Base-by-base conservation (phyloP, 2,797 vertebrate genomes). In the Iguana delicatissima region DNA sequence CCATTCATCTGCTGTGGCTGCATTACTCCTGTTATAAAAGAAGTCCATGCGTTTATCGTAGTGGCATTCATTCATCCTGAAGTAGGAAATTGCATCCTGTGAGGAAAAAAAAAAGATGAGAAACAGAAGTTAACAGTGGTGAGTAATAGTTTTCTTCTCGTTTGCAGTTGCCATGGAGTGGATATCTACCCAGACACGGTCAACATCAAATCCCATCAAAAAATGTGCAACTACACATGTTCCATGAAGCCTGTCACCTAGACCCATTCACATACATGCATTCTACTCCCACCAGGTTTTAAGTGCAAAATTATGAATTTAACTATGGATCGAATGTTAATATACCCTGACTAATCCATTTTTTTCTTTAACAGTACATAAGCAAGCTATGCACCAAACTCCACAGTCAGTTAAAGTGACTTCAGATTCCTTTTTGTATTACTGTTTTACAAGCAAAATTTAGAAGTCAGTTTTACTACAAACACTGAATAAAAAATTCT, bases 21-120 rank as follows among this genome's bases (percentile, higher is more conserved):
- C 85, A 1, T 98, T 97, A 29, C 95, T 99, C 95, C 94, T 98
- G 90, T 98, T 98, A 97, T 99, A 99, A 96, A 99, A 99, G 92
- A 99, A 99, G 92, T 92, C 94, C 99, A 99, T 99, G 59, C 52
- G 93, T 96, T 98, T 89, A 62, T 98, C 97, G 91, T 99, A 98
- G 96, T 99, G 96, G 93, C 99, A 99, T 85, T 96, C 85, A 74
- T 98, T 98, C 96, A 98, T 96, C 93, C 96, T 97, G 95, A 97
- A 98, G 98, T 97, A 98, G 92, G 93, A 91, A 52, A 79, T 90
- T 92, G 94, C 96, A 97, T 97, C 96, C 97, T 98, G 91, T 92
- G 86, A 90, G 87, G 69, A n/a, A 18, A 92, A n/a, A 2, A n/a
- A 2, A 85, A 91, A 85, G 14, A 91, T 92, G 85, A 93, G 84